phyloP scores from a whole-genome alignment of 2,113 vertebrate genomes.

The Spilogale gracilis region DNA sequence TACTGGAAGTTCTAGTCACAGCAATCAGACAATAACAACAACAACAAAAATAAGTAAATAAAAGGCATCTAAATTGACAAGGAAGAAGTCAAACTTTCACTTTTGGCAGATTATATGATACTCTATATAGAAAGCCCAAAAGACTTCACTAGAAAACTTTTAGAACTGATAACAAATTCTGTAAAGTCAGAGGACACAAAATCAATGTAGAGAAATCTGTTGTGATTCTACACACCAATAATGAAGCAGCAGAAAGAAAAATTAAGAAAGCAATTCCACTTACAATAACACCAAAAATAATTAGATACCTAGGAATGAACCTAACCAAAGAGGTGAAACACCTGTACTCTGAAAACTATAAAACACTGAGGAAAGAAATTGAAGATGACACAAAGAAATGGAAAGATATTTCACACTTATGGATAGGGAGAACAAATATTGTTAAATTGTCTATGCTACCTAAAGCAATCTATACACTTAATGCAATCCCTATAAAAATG shows the following conservation, averaged over 20 bases:
- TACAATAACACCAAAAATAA: background rate
- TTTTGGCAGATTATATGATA: too few relatives aligned
- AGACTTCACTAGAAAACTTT: too few relatives aligned
- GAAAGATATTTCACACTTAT: too few relatives aligned
- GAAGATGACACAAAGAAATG: background rate
- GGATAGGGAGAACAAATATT: too few relatives aligned
- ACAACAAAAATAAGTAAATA: background rate
- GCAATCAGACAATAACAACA: background rate
- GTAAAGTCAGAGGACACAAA: background rate
- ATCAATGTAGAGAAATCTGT: background rate
- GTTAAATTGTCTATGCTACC: too few relatives aligned
- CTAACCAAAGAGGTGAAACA: background rate
- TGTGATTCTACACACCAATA: background rate
- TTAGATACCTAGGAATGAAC: background rate
- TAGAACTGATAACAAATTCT: too few relatives aligned
- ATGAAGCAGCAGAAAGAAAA: background rate
- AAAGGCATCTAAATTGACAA: background rate
- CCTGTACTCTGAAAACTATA: background rate
- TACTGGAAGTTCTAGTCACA: background rate
- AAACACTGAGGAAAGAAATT: background rate
- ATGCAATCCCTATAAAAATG: too few relatives aligned
- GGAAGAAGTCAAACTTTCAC: too few relatives aligned
- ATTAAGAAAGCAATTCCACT: background rate
- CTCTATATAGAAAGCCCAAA: too few relatives aligned
- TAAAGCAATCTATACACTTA: too few relatives aligned